Evolutionary conservation across 2,113 vertebrate species (phyloP), one percentile per base, ranked within the genome.

Genomic region (Semnopithecus entellus): DNA sequence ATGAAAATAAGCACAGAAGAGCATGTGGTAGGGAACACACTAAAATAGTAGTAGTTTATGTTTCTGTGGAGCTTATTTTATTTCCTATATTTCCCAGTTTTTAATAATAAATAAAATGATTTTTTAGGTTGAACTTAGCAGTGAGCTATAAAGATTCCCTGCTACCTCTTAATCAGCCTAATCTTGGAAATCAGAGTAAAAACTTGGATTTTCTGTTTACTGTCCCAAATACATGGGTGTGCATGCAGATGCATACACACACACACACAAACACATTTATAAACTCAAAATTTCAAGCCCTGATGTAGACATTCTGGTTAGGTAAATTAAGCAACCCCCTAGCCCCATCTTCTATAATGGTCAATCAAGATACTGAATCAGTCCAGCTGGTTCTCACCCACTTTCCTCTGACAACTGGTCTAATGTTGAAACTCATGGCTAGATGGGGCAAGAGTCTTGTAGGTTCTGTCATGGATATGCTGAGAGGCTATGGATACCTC

Each of bases 21-120:
- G 7, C 27, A 32, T 72, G 73, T 57, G 23, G 23, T 55, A 68
- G 27, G 9, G 95, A 96, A 85, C 76, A 80, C 7, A 81, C 23
- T 93, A 43, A 95, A 43, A 40, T 88, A 30, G 22, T 64, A 72
- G n/a, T 72, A 40, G 52, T 72, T 79, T 55, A 25, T 88, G 59
- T 93, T 89, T 96, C 59, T 90, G 11, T 89, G 8, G 73, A 10
- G 20, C 27, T 78, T 43, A 2, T 76, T 92, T 97, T 86, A 55
- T 92, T 93, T 88, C 27, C 57, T 91, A 0, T 38, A 61, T 85
- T 93, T 94, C 45, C 50, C 14, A 88, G 30, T 95, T 96, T 87
- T 89, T 72, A 64, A 70, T 64, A 70, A 76, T 95, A 91, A 96
- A 87, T 66, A 59, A 55, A 83, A 82, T 27, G 6, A 35, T 68